Conservation (phyloP, 2,797 vertebrate genomes). For the Aythya fuligula region DNA sequence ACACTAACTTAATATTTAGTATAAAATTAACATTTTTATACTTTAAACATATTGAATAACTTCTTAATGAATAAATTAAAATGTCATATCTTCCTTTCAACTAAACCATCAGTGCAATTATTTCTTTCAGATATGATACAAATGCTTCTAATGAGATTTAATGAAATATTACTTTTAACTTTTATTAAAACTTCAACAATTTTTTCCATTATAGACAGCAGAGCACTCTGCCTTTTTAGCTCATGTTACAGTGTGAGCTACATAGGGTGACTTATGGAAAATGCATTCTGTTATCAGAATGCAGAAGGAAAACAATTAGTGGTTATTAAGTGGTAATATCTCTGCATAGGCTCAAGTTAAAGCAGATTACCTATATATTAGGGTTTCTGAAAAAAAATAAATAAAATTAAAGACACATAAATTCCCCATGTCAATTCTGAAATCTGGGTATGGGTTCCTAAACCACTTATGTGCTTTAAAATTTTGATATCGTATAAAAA, state of each 20-base stretch:
- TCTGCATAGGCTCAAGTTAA: not conserved
- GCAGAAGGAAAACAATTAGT: not conserved
- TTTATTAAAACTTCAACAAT: not conserved
- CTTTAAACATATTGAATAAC: not conserved
- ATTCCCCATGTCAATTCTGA: not conserved
- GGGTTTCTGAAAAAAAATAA: not conserved
- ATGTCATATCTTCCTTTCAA: not conserved
- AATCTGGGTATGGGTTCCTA: not conserved
- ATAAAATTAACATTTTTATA: constrained; percentile 13
- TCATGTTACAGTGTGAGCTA: not conserved
- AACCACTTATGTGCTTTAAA: not conserved
- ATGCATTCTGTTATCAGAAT: not conserved
- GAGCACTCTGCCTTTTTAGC: not conserved
- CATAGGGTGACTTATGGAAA: not conserved
- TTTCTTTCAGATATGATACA: not conserved
- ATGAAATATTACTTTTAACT: not conserved
- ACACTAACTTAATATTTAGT: not conserved
- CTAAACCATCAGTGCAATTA: not conserved
- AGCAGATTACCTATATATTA: not conserved
- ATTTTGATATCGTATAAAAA: not conserved
- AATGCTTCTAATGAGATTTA: not conserved
- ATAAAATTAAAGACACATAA: not conserved
- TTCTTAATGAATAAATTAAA: not conserved
- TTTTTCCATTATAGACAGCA: not conserved
- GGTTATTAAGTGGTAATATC: not conserved